Evolutionary conservation across 2,888 invertebrate species (phyloP).

Genomic region (Stenurella melanura): DNA sequence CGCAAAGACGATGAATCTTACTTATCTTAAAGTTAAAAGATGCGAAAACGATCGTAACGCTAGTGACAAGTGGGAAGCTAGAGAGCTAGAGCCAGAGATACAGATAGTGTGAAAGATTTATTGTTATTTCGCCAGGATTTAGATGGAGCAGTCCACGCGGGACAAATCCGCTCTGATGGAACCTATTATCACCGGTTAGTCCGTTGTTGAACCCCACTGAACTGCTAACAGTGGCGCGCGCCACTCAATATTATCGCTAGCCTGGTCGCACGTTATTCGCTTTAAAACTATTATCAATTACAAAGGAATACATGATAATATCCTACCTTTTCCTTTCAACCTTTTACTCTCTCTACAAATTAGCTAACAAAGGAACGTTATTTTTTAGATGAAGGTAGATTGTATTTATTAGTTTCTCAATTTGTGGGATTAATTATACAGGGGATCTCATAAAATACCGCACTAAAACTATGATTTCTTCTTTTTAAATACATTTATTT

Average conservation of each 20-base stretch:
- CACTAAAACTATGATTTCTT: too few relatives aligned
- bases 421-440: too few relatives aligned
- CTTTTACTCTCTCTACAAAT: slow-evolving; percentile 13
- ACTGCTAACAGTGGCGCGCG: slow-evolving; percentile 33
- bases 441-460: too few relatives aligned
- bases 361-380: slow-evolving; percentile 1
- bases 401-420: too few relatives aligned
- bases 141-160: slow-evolving; percentile 64
- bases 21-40: slow-evolving; percentile 69
- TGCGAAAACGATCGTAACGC: slow-evolving; percentile 68
- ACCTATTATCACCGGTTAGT: slow-evolving; percentile 67
- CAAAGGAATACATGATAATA: slow-evolving; percentile 13
- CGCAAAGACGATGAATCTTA: slow-evolving; percentile 66
- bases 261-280: not conserved
- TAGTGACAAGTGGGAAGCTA: slow-evolving; percentile 68
- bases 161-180: slow-evolving; percentile 70
- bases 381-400: not conserved
- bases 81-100: slow-evolving; percentile 62
- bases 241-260: slow-evolving; percentile 9
- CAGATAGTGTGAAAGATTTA: slow-evolving; percentile 71
- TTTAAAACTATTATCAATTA: slow-evolving; percentile 19
- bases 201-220: slow-evolving; percentile 53
- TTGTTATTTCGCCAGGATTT: slow-evolving; percentile 71
- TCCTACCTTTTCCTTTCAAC: slow-evolving; percentile 16
- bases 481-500: too few relatives aligned